Base-by-base conservation (phyloP, 2,888 invertebrate genomes). In the Willowsia nigromaculata region DNA sequence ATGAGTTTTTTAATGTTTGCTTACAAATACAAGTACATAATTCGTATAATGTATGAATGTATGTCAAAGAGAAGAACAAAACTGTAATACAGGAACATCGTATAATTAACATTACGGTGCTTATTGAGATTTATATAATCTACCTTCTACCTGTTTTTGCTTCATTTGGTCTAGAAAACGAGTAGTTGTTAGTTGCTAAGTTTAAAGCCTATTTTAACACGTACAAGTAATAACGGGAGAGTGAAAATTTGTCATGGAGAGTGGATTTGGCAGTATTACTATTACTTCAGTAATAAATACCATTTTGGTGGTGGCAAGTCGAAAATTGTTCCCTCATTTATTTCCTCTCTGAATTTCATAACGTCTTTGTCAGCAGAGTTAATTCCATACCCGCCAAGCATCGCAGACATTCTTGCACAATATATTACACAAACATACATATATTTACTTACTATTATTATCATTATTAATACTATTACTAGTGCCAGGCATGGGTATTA, bases 241-340 rank as follows among this genome's bases (percentile, higher is more conserved):
- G 62, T 62, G 81, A 40, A 43, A 81, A 84, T 40, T 68, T 50
- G 84, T 78, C 78, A 84, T 37, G n/a, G 30, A 15, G 71, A 84
- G 84, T 84, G 84, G 84, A 84, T 84, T 84, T 71, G 71, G 71
- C 84, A 84, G 37, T 71, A 25, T 25, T 22, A 25, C 22, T 47
- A 74, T 74, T 74, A 50, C 84, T 71, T 84, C 33, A 22, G 71
- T 68, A 84, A 71, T 84, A 71, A 84, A 71, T 84, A 84, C 47
- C 25, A 30, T 71, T 47, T 81, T 43, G 59, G 25, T 74, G 47
- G 43, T 33, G 33, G 40, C 22, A 43, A 74, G 43, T 47, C 37
- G 81, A 86, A 80, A 71, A 86, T 81, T 80, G 40, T 53, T 80
- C 65, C 68, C 71, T 74, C 87, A 59, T 82, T 87, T 74, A 87